phyloP scores from a whole-genome alignment of 2,113 vertebrate species.

The pig (Sus scrofa) region DNA sequence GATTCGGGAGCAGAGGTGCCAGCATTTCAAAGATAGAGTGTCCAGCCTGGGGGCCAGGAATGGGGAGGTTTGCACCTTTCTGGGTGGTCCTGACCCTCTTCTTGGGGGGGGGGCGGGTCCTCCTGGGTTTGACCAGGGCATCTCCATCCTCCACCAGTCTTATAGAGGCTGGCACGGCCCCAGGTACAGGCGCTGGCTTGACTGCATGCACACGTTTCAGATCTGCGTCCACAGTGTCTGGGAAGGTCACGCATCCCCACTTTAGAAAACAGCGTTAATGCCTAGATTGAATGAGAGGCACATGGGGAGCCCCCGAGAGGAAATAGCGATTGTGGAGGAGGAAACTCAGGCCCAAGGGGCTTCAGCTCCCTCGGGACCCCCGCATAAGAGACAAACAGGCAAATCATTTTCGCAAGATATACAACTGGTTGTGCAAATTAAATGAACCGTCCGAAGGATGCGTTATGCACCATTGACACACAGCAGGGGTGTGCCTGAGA shows the following conservation, averaged over 20 bases:
- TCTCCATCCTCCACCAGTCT: neutral
- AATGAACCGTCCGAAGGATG: neutral
- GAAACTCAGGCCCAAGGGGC: neutral
- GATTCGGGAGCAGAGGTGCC: neutral
- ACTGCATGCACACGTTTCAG: fast-evolving
- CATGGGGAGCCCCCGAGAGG: too few species aligned
- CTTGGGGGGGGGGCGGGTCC: neutral
- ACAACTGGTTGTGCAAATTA: too few species aligned
- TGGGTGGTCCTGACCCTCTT: neutral
- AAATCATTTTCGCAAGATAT: fast-evolving
- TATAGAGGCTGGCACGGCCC: fast-evolving
- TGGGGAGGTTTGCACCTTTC: fast-evolving
- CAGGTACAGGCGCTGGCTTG: neutral
- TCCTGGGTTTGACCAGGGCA: neutral
- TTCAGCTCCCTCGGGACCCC: neutral
- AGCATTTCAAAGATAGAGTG: neutral
- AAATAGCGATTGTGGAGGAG: fast-evolving
- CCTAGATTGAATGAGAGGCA: neutral
- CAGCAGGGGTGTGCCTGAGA: fast-evolving
- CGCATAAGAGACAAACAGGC: neutral
- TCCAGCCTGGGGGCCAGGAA: neutral
- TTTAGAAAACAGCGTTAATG: neutral
- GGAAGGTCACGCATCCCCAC: fast-evolving
- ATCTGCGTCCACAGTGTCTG: fast-evolving
- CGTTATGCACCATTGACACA: neutral